Base-by-base conservation (phyloP, 2,113 vertebrate species). In the Lasiurus borealis region DNA sequence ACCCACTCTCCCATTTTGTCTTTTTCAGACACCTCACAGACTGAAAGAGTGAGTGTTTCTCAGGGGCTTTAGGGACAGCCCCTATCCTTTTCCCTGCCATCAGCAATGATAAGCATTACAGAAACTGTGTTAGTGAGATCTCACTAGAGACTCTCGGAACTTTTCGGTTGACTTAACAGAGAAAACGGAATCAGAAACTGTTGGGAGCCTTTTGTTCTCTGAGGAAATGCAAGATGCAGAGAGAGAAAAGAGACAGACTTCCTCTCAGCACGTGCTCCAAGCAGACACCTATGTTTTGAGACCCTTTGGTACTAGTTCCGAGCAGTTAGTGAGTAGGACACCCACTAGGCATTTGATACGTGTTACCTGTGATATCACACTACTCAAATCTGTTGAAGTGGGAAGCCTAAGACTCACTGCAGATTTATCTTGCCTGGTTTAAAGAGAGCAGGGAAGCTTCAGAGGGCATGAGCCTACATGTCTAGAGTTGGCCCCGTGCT, bases 261-360 rank as follows among this genome's bases (percentile, higher is more conserved):
- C 29, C 68, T 52, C 66, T 64, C 34, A 2, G 62, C 88, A 84
- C 29, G 13, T 10, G 52, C 72, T 34, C 50, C 44, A 13, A 78
- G 82, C 19, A 6, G 54, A 73, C 88, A 94, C 82, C 64, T 93
- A 13, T 85, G 52, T 95, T 96, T 93, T 90, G 66, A 88, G 94
- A 95, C 0, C 2, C 0, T 0, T 23, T 29, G 48, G 95, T 69
- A 77, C 80, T 66, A 88, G 90, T 95, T 96, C 66, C 34, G 72
- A 72, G 21, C 72, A 68, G 34, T 96, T 78, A 90, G 0, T 16
- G n/a, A 93, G 81, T 83, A 36, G 84, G 76, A 69, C 76, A 40
- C 57, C 44, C 27, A 1, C 50, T 4, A 59, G 50, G 36, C 34
- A 0, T 85, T 75, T 52, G 68, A 71, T 23, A n/a, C 11, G 0